Evolutionary conservation across 2,888 invertebrate genomes (phyloP), one percentile per base, ranked within the genome.

Genomic region (Drosophila koepferae): DNA sequence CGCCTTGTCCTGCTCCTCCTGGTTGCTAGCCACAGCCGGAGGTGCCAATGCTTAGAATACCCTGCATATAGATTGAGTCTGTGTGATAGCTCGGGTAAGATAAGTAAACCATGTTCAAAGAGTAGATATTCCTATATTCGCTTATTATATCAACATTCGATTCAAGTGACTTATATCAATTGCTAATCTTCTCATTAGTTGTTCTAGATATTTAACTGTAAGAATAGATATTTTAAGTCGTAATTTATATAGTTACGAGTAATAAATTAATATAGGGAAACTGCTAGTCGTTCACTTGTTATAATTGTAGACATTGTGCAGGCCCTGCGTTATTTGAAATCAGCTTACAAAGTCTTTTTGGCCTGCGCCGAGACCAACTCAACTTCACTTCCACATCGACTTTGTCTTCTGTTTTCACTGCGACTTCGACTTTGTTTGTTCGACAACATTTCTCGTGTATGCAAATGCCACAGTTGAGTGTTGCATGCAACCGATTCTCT

Each of bases 401-500:
- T 75, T 87, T 28, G n/a, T 7, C 16, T 55, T 86, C 58, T 63
- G 67, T 69, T 77, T 81, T 23, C 5, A 16, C 69, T 77, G 75
- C 28, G 40, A 40, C 23, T 40, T 82, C 54, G 77, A 77, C 72
- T 77, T 87, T 89, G 89, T 87, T 85, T 87, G 87, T 84, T 85
- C 87, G 89, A 87, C 85, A 87, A 80, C 88, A 77, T 86, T 74
- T 72, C 66, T 18, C 43, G 49, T 34, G 53, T 74, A 62, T 74
- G 69, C 72, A 83, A 82, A 82, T 86, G 84, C 68, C 78, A 69
- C 51, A 63, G 87, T 73, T 74, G 72, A 63, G 69, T 77, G 85
- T 77, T 80, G 85, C 85, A 85, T 89, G 84, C 84, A 84, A 77
- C 82, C 72, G 53, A 49, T 54, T 59, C 63, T 54, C 59, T 62